Evolutionary conservation across 2,888 invertebrate genomes (phyloP), one percentile per base, ranked within the genome.

Genomic region (Peribatodes rhomboidaria): DNA sequence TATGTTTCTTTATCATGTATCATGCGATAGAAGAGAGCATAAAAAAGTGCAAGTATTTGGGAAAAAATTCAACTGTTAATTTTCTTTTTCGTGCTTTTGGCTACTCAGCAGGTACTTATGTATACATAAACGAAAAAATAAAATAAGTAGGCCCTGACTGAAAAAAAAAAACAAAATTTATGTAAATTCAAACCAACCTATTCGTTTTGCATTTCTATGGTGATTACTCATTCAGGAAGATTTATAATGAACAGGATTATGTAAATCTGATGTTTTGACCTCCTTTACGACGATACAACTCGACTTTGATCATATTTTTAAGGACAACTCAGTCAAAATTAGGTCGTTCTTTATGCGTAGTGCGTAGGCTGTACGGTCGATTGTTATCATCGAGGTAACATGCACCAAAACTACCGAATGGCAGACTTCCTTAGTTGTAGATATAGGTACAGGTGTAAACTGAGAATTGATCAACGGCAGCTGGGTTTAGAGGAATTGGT

Each of bases 281-380:
- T 55, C 18, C 22, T 55, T 47, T 49, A 49, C 31, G 13, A 4
- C 11, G 54, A 18, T 18, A 31, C 31, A n/a, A 39, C 9, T 53
- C 27, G 11, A 14, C 27, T 27, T 14, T 33, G n/a, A 22, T 54
- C 16, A 42, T 54, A 54, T 33, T 42, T 55, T 55, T 55, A 44
- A 55, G n/a, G 55, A 33, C 44, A 10, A 42, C n/a, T 31, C 7
- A 10, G 13, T 50, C 16, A n/a, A 50, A 59, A 61, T 55, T 14
- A 42, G 61, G 49, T 50, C 49, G 42, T 49, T 61, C 13, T n/a
- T 39, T 42, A 61, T 55, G 61, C 61, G 49, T 41, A 42, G 42
- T 57, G 37, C 55, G 47, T 64, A 49, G 50, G 50, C 31, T 41
- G 47, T 47, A 55, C 44, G 54, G 27, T 27, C 42, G 56, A 62